Conservation (phyloP, 2,797 vertebrate genomes). For the Typhlichthys eigenmanni region DNA sequence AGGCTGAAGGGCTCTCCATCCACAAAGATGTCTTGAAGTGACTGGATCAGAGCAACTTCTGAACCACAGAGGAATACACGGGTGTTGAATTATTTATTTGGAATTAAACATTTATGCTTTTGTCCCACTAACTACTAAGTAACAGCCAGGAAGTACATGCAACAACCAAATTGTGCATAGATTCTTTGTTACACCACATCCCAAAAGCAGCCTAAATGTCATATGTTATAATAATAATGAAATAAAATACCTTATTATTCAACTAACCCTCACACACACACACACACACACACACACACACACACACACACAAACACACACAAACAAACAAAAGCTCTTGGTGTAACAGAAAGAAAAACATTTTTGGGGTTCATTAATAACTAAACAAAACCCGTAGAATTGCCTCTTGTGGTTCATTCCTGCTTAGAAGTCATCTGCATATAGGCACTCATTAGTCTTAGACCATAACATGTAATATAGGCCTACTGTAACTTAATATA, state of each 20-base stretch:
- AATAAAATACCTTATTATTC: no score
- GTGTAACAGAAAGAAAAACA: no score
- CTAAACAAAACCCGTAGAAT: not conserved
- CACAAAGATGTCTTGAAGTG: conserved; percentile 80
- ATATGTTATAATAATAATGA: no score
- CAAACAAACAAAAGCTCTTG: no score
- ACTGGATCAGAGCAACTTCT: conserved; percentile 73
- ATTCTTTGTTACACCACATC: not conserved
- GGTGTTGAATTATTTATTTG: conserved; percentile 79
- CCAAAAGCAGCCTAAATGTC: no score
- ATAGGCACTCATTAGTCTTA: conserved; percentile 5
- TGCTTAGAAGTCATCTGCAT: not conserved
- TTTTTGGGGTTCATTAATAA: no score
- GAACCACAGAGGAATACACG: conserved; percentile 73
- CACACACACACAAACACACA: no score
- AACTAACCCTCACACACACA: no score
- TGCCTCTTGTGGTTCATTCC: not conserved
- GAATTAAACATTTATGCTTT: conserved; percentile 77
- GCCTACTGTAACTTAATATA: conserved; percentile 9
- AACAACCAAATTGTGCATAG: conserved; percentile 29
- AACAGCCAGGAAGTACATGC: conserved; percentile 45
- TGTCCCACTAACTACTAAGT: conserved; percentile 74
- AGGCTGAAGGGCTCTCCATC: conserved; percentile 80
- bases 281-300: no score
- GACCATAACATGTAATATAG: not conserved